Evolutionary conservation across 2,888 invertebrate species (phyloP), one percentile per base, ranked within the genome.

Genomic region (Leucania comma): DNA sequence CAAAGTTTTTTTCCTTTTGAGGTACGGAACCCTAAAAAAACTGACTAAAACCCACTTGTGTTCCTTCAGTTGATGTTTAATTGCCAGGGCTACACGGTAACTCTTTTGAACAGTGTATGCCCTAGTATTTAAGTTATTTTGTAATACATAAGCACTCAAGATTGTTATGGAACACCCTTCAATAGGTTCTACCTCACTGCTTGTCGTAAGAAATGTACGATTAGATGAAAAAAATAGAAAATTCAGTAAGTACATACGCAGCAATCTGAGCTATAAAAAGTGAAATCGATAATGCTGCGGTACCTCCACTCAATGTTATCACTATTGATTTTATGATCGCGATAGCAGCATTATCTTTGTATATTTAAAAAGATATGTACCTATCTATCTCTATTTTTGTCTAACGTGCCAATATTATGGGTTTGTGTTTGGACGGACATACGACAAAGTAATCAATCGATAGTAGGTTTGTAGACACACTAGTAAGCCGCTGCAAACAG

Each of bases 181-280:
- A 56, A 51, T 68, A 42, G 1, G 24, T 42, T 56, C 2, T 46
- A 51, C 35, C 35, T n/a, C 50, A 35, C 48, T 48, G 29, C 17
- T 24, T 60, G 24, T 9, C 14, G 35, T 20, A 29, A 3, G 32
- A 3, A 6, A 14, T 8, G 9, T 50, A 57, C 20, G 76, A 70
- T 74, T 22, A 53, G 48, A 70, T 75, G 29, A 6, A 38, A 70
- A 53, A 29, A 53, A 62, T 26, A 4, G 58, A 75, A 67, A 59
- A 51, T 26, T 14, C 17, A 4, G 3, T 17, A 38, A 2, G 26
- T n/a, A 63, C 10, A 9, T 46, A 53, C 24, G 29, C 38, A 42
- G 42, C n/a, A 53, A 74, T 70, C 58, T 69, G 29, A 29, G 29
- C 20, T 53, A 54, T 70, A 74, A 48, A 42, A 62, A 76, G 61